Conservation (phyloP, 2,797 vertebrate genomes). For the Trematomus bernacchii region DNA sequence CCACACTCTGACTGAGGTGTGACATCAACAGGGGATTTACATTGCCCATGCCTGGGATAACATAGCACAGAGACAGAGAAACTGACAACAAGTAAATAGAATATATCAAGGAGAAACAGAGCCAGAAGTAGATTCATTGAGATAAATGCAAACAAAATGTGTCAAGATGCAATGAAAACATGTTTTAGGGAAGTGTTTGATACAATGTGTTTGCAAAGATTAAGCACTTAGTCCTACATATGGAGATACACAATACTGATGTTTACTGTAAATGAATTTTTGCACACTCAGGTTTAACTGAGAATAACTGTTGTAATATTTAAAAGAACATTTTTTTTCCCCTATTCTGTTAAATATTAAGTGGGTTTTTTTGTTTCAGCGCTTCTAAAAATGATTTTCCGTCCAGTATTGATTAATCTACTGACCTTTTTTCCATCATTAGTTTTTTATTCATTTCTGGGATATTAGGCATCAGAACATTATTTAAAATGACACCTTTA, state of each 20-base stretch:
- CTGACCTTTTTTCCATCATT: background rate
- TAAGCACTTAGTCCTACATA: background rate
- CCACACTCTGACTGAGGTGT: conserved; percentile 43
- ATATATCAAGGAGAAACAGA: conserved; percentile 27
- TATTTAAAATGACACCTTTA: background rate
- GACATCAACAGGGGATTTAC: conserved; percentile 41
- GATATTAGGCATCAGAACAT: background rate
- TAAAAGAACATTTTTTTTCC: background rate
- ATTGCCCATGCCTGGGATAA: conserved; percentile 25
- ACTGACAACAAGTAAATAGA: conserved; percentile 23
- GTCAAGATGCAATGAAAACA: conserved; percentile 1
- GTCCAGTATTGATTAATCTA: background rate
- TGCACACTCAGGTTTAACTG: background rate
- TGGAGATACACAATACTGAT: background rate
- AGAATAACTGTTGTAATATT: background rate
- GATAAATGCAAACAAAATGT: conserved; percentile 16
- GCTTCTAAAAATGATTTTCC: background rate
- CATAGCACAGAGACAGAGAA: conserved; percentile 30
- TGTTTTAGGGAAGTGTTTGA: background rate
- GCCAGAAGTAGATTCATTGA: conserved; percentile 9
- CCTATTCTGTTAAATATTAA: background rate
- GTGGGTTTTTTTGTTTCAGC: background rate
- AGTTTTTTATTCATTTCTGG: too few relatives aligned
- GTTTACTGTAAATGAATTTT: background rate
- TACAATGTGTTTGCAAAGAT: background rate